Evolutionary conservation across 2,888 invertebrate genomes (phyloP).

Genomic region (Iphiclides podalirius): DNA sequence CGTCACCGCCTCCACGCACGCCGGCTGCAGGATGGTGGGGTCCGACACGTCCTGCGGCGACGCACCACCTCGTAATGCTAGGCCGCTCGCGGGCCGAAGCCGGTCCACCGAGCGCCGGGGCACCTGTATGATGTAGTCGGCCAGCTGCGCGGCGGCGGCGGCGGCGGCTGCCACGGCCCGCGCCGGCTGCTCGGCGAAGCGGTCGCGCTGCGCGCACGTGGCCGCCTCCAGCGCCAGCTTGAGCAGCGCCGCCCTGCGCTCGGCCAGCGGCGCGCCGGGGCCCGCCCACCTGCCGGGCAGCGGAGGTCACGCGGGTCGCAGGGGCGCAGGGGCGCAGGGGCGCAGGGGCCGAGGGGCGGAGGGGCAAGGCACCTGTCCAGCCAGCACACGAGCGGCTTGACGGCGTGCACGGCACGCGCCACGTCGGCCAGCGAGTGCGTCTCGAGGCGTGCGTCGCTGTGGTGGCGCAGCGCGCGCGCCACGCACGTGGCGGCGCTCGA

Average conservation of each 20-base stretch:
- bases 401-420: slow-evolving; percentile 89
- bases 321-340: no score
- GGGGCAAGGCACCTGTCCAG: slow-evolving; percentile 85
- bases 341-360: no score
- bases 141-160: slow-evolving; percentile 86
- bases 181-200: slow-evolving; percentile 92
- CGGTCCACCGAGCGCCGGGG: background rate
- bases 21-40: slow-evolving; percentile 94
- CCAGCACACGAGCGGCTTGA: slow-evolving; percentile 95
- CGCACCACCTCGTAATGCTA: background rate
- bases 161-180: slow-evolving; percentile 87
- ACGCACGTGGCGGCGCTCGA: slow-evolving; percentile 86
- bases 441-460: slow-evolving; percentile 85
- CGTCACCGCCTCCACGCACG: slow-evolving; percentile 92
- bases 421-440: slow-evolving; percentile 92
- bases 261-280: slow-evolving; percentile 41
- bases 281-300: slow-evolving; percentile 35
- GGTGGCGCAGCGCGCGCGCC: slow-evolving; percentile 86
- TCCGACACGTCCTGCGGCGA: slow-evolving; percentile 85
- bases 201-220: slow-evolving; percentile 93
- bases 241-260: slow-evolving; percentile 82
- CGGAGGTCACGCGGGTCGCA: no score
- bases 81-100: background rate
- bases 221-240: slow-evolving; percentile 92
- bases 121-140: slow-evolving; percentile 90